Conservation (phyloP, 2,888 invertebrate species). For the Cinara cedri region DNA sequence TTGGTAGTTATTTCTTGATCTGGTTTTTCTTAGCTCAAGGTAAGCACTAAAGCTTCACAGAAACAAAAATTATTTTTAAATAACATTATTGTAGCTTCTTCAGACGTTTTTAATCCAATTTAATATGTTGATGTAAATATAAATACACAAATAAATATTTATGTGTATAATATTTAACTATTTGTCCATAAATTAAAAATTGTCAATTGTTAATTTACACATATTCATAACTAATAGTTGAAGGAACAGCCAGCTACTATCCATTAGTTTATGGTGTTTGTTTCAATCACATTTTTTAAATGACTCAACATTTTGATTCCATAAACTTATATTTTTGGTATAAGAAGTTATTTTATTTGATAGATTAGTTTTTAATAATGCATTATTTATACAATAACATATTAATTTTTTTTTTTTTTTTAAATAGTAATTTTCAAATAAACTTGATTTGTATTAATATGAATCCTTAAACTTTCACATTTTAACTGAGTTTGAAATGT, state of each 20-base stretch:
- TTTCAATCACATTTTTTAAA: slow-evolving; percentile 43
- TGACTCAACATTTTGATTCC: slow-evolving; percentile 49
- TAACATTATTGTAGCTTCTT: slow-evolving; percentile 64
- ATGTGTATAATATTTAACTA: no score
- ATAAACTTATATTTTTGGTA: slow-evolving; percentile 48
- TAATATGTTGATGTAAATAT: slow-evolving; percentile 62
- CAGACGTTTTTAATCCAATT: slow-evolving; percentile 61
- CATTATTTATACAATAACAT: slow-evolving; percentile 13
- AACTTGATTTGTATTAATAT: no score
- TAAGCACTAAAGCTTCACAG: slow-evolving; percentile 63
- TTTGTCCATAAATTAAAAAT: no score
- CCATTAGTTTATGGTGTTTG: slow-evolving; percentile 47
- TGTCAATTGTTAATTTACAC: background rate
- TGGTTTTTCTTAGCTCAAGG: slow-evolving; percentile 41
- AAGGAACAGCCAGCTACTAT: slow-evolving; percentile 43
- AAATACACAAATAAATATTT: background rate
- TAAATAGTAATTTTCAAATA: no score
- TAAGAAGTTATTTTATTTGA: slow-evolving; percentile 20
- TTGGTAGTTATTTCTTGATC: slow-evolving; percentile 45
- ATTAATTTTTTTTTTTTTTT: no score
- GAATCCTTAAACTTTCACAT: no score
- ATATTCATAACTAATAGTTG: slow-evolving; percentile 49
- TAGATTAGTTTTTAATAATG: slow-evolving; percentile 32
- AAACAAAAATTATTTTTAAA: slow-evolving; percentile 61
- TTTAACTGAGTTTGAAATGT: no score